Percentiles rank a stretch among this genome's conserved stretches.
Conservation (phyloP, 1,140 invertebrate species). For the Ephestia elutella region DNA sequence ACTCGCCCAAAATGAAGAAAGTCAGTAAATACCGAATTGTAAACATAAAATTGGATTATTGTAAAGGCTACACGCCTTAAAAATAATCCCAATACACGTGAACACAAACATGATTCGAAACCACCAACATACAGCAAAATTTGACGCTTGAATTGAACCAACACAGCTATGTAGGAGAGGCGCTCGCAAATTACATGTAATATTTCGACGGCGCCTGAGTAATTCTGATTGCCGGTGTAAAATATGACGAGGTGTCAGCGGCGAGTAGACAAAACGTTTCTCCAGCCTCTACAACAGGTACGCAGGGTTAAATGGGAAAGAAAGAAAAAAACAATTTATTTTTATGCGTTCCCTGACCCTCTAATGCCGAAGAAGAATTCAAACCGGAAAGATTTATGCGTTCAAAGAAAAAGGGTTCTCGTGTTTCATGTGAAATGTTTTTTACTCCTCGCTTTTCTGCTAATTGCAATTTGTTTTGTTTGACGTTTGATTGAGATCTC, state of each 20-base stretch:
- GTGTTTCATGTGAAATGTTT: constrained; percentile 27
- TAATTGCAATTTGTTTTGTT: constrained; percentile 39
- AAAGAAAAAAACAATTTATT: constrained; percentile 33
- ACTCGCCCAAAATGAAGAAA: too few relatives aligned
- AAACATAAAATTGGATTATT: too few relatives aligned
- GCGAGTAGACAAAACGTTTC: constrained; percentile 6
- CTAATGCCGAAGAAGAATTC: constrained; percentile 34
- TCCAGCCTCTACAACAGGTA: constrained; percentile 6
- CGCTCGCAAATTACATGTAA: constrained; percentile 7
- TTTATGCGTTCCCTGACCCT: constrained; percentile 32
- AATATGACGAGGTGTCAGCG: constrained; percentile 3
- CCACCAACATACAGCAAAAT: not conserved
- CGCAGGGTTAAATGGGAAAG: constrained; percentile 13
- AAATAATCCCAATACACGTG: too few relatives aligned
- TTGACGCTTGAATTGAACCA: not conserved
- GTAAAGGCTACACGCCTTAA: too few relatives aligned
- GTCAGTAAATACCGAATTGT: too few relatives aligned
- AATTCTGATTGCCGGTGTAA: constrained; percentile 11
- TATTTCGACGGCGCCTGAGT: constrained; percentile 8
- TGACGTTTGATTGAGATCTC: constrained; percentile 3
- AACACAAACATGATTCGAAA: too few relatives aligned
- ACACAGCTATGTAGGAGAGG: not conserved
- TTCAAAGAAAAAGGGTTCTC: constrained; percentile 31
- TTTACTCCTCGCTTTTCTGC: constrained; percentile 21
- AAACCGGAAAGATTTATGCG: constrained; percentile 46